phyloP scores from a whole-genome alignment of 1,140 invertebrate species.

The Potamilus streckersoni region DNA sequence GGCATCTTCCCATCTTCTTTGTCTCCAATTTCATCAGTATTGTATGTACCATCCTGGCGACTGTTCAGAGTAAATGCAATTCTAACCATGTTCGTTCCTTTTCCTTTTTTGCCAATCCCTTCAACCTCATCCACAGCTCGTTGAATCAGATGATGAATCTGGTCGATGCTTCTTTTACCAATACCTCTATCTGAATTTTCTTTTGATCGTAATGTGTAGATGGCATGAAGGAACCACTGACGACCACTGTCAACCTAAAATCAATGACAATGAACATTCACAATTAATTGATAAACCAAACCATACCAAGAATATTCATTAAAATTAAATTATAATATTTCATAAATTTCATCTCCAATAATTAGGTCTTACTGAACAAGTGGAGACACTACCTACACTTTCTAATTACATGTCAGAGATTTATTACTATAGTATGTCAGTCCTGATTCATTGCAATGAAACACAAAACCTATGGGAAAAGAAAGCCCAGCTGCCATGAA shows the following conservation, averaged over 20 bases:
- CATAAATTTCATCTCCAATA: background rate
- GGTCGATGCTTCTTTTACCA: background rate
- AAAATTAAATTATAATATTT: background rate
- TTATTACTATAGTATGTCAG: background rate
- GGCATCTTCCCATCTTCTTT: conserved; percentile 31
- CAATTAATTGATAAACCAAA: conserved; percentile 1
- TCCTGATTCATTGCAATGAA: too few relatives aligned
- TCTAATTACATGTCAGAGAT: background rate
- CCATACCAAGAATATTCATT: background rate
- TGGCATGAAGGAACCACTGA: conserved; percentile 68
- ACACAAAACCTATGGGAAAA: too few relatives aligned
- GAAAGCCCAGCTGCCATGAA: too few relatives aligned
- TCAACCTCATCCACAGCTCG: conserved; percentile 40
- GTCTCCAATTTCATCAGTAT: conserved; percentile 38
- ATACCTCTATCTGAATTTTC: conserved; percentile 4
- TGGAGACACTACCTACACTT: too few relatives aligned
- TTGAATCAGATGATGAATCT: conserved; percentile 8
- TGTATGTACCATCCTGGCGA: conserved; percentile 29
- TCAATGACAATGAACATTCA: conserved; percentile 10
- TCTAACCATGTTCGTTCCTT: conserved; percentile 66
- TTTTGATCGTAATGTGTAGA: conserved; percentile 62
- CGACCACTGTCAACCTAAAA: conserved; percentile 61
- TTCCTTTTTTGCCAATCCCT: conserved; percentile 47
- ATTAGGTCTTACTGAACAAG: too few relatives aligned
- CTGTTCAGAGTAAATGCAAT: conserved; percentile 31